phyloP scores from a whole-genome alignment of 53 echinoderm and acorn worm species.

The Echinometra lucunter region DNA sequence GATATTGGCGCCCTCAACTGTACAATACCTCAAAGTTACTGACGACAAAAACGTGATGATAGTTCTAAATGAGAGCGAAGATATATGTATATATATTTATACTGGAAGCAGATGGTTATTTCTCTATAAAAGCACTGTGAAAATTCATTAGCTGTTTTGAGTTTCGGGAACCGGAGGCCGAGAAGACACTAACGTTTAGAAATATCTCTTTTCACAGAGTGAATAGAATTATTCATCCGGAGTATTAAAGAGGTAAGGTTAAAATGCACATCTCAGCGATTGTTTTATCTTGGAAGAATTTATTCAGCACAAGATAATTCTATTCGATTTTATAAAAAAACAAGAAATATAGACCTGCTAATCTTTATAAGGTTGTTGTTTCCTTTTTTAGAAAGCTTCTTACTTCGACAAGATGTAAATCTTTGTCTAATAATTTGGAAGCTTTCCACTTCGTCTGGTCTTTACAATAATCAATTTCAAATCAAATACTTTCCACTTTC shows the following conservation, averaged over 20 bases:
- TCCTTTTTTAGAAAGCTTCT: too few relatives aligned
- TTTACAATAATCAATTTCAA: too few relatives aligned
- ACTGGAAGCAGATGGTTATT: not conserved
- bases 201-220: not conserved
- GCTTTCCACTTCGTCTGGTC: too few relatives aligned
- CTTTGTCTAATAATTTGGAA: too few relatives aligned
- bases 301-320: not conserved
- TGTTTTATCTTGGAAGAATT: not conserved
- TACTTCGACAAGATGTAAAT: too few relatives aligned
- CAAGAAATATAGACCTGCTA: too few relatives aligned
- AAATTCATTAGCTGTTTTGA: not conserved
- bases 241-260: slow-evolving; percentile 28
- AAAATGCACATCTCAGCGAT: not conserved
- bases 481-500: too few relatives aligned
- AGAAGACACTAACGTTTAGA: not conserved
- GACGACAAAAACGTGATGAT: slow-evolving; percentile 8
- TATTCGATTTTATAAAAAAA: too few relatives aligned
- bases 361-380: too few relatives aligned
- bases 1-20: slow-evolving; percentile 1
- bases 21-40: not conserved
- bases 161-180: not conserved
- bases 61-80: not conserved
- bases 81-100: not conserved
- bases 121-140: not conserved
- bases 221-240: not conserved